Evolutionary conservation across 2,888 invertebrate species (phyloP).

Genomic region (Drosophila monieri): DNA sequence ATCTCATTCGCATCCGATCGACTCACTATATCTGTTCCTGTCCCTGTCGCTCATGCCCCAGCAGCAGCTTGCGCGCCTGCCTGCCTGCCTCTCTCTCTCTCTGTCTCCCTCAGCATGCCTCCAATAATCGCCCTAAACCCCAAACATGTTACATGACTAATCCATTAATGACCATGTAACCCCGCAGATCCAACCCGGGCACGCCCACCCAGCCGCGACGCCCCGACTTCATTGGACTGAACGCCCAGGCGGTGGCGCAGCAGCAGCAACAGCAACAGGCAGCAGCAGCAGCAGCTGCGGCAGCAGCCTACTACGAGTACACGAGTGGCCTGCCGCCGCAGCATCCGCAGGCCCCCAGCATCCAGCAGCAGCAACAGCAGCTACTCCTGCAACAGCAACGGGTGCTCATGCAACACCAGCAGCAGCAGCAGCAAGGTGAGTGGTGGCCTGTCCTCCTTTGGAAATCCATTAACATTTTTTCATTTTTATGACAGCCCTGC

Average conservation of each 20-base stretch:
- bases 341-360: conserved; percentile 83
- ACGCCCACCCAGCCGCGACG: conserved; percentile 95
- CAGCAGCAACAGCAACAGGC: conserved; percentile 79
- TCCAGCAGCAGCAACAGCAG: conserved; percentile 82
- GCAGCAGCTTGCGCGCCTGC: conserved; percentile 3
- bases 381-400: conserved; percentile 83
- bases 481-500: conserved; percentile 49
- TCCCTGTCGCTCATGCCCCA: conserved; percentile 4
- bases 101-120: not conserved
- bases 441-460: too few species aligned
- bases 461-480: too few species aligned
- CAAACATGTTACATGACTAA: conserved; percentile 1
- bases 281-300: conserved; percentile 70
- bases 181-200: conserved; percentile 93
- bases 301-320: conserved; percentile 84
- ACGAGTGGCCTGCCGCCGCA: conserved; percentile 82
- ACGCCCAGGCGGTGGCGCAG: conserved; percentile 77
- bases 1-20: conserved; percentile 16
- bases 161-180: not conserved
- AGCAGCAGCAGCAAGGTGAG: conserved; percentile 79
- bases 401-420: conserved; percentile 78
- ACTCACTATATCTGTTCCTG: not conserved
- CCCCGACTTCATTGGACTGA: conserved; percentile 93
- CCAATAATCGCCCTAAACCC: not conserved
- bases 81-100: not conserved